Evolutionary conservation across 2,888 invertebrate genomes (phyloP), one percentile per base, ranked within the genome.

Genomic region (Chalcis sispes): DNA sequence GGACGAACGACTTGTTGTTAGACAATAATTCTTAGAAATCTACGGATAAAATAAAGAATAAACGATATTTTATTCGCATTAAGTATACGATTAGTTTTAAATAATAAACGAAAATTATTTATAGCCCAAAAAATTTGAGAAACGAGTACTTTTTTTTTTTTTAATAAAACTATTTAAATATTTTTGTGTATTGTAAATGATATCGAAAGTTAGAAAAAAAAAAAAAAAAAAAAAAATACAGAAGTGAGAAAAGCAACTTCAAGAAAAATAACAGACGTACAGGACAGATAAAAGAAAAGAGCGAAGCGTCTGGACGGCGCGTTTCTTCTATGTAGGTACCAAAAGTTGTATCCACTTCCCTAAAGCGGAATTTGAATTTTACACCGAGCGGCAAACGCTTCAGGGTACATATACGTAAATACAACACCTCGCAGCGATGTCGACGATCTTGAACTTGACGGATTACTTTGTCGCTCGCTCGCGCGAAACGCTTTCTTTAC

Each of bases 401-500:
- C 46, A 50, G 54, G 74, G 10, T 62, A 2, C 25, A n/a, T 48
- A 62, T 27, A 27, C 27, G 10, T 42, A 40, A 42, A 48, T 10
- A 54, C 25, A 42, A 25, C n/a, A n/a, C 20, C 36, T 36, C 23
- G 20, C 42, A 13, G 46, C 56, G 56, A 5, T 32, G 15, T 27
- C 36, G 59, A 25, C 59, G 67, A 69, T 75, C 69, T 75, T 75
- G 74, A 75, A 75, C 74, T 75, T 75, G 69, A 75, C 74, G 64
- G 58, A 75, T 62, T 56, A 62, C 69, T 62, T 75, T 61, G 64
- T 62, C 54, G 54, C 52, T 23, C n/a, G 32, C 32, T 3, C 32
- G 32, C 32, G 32, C 32, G 32, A 8, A 50, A 20, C 5, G 18
- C 13, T 42, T 42, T 5, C 42, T 42, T 23, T 10, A 1, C 20